Evolutionary conservation across 1,140 invertebrate genomes (phyloP), one percentile per base, ranked within the genome.

Genomic region (Ostrea denselamellosa): DNA sequence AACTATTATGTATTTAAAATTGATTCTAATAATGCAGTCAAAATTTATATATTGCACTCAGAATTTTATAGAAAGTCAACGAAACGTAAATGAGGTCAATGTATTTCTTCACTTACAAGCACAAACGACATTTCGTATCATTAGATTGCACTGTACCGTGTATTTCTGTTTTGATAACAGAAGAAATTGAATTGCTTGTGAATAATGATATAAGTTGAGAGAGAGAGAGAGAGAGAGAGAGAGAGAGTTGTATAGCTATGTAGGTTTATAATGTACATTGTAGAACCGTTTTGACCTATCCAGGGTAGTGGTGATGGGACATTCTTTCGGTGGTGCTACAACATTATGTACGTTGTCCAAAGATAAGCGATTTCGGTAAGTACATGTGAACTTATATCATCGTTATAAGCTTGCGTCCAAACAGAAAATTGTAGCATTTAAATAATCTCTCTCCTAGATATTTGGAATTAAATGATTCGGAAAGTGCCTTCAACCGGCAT

Each of bases 271-370:
- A 62, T 62, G 56, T 62, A 58, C 14, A 17, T 58, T 96, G 9
- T 93, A 96, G 94, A 95, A 95, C 28, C 93, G 95, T 22, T 90
- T 97, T 83, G 96, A 97, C 92, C 81, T 96, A 19, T 92, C 94
- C 8, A 93, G 94, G 87, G 94, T 96, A 4, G 93, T 95, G 0
- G 94, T 97, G 52, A 95, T 95, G 85, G 97, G 97, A 0, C 97
- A 97, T 94, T 97, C 96, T 2, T 97, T 97, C 95, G 97, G 97
- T 12, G 97, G 96, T 12, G 96, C 96, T 14, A 96, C 96, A 4
- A 94, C 95, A 53, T 91, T 97, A 4, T 94, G 96, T 25, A 95
- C 96, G 2, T 91, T 96, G 22, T 94, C 95, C 0, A 94, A 93
- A 85, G 96, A 96, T 88, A 90, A 91, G 51, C 92, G 96, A 91